A percentile compares a stretch with the other conserved stretches of the same genome.
Evolutionary conservation across 1,140 invertebrate genomes (phyloP).

Genomic region (Bombus vancouverensis): DNA sequence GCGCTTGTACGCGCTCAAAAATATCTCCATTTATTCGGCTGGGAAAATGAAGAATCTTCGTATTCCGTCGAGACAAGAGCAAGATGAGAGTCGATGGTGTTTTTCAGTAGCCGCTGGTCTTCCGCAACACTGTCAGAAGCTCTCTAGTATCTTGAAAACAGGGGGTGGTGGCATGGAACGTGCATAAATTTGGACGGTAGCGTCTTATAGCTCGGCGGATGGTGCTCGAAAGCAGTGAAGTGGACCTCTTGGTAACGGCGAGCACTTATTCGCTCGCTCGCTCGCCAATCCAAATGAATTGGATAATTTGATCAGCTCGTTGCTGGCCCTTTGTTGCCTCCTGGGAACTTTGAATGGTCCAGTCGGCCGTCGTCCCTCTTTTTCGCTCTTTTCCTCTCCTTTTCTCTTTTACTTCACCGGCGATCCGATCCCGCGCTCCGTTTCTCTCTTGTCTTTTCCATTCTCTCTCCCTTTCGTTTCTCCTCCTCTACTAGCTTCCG

Average conservation of each 20-base stretch:
- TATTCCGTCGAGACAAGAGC: neutral
- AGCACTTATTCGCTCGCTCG: slow-evolving; percentile 77
- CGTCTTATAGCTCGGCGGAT: slow-evolving; percentile 69
- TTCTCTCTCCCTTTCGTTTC: slow-evolving; percentile 49
- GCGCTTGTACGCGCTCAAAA: neutral
- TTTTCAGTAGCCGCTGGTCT: neutral
- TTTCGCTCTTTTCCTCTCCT: slow-evolving; percentile 58
- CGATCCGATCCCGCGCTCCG: slow-evolving; percentile 7
- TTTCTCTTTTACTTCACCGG: slow-evolving; percentile 42
- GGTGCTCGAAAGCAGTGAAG: slow-evolving; percentile 66
- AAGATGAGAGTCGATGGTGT: slow-evolving; percentile 8
- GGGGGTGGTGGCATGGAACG: slow-evolving; percentile 57
- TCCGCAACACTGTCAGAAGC: neutral
- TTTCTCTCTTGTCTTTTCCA: slow-evolving; percentile 67
- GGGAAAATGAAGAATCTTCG: neutral
- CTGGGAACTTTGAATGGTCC: slow-evolving; percentile 82
- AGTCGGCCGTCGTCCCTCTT: slow-evolving; percentile 74
- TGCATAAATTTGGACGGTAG: slow-evolving; percentile 75
- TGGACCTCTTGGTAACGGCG: slow-evolving; percentile 70
- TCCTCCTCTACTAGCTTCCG: neutral
- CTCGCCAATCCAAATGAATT: slow-evolving; percentile 83
- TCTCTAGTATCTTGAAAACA: neutral
- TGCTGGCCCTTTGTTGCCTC: slow-evolving; percentile 83
- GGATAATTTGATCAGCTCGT: slow-evolving; percentile 83
- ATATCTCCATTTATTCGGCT: neutral